phyloP scores from a whole-genome alignment of 1,140 invertebrate species.

The Euwallacea similis region DNA sequence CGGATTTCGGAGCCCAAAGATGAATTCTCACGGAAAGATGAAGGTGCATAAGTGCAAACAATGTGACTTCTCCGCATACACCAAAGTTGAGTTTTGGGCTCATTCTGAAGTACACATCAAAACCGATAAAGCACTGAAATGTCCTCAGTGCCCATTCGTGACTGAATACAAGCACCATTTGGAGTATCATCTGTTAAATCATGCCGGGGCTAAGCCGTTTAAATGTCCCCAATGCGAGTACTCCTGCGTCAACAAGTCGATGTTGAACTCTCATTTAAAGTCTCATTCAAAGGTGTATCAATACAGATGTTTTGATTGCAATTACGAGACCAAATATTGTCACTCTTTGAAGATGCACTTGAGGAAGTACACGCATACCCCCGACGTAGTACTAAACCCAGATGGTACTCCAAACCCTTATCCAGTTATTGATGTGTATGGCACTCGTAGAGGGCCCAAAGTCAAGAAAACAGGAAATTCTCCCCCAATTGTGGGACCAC shows the following conservation, averaged over 20 bases:
- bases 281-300: slow-evolving; percentile 97
- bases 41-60: slow-evolving; percentile 93
- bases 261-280: slow-evolving; percentile 98
- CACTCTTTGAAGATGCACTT: slow-evolving; percentile 96
- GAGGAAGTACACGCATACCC: slow-evolving; percentile 86
- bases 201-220: slow-evolving; percentile 95
- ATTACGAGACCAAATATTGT: slow-evolving; percentile 98
- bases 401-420: slow-evolving; percentile 85
- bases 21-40: slow-evolving; percentile 80
- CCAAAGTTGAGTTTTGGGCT: slow-evolving; percentile 91
- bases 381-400: slow-evolving; percentile 81
- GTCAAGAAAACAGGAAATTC: slow-evolving; percentile 56
- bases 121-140: slow-evolving; percentile 87
- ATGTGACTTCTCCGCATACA: slow-evolving; percentile 80
- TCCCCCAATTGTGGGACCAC: not conserved
- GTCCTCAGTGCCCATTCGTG: slow-evolving; percentile 92
- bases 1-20: slow-evolving; percentile 67
- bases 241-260: slow-evolving; percentile 97
- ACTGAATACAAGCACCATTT: slow-evolving; percentile 99
- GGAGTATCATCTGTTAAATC: slow-evolving; percentile 92
- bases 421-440: slow-evolving; percentile 88
- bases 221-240: slow-evolving; percentile 92
- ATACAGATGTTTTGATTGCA: slow-evolving; percentile 92
- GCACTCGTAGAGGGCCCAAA: slow-evolving; percentile 83
- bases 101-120: slow-evolving; percentile 92